Percentiles rank a stretch among this genome's conserved stretches.
Conservation (phyloP, 2,888 invertebrate species). For the Melitaea athalia region DNA sequence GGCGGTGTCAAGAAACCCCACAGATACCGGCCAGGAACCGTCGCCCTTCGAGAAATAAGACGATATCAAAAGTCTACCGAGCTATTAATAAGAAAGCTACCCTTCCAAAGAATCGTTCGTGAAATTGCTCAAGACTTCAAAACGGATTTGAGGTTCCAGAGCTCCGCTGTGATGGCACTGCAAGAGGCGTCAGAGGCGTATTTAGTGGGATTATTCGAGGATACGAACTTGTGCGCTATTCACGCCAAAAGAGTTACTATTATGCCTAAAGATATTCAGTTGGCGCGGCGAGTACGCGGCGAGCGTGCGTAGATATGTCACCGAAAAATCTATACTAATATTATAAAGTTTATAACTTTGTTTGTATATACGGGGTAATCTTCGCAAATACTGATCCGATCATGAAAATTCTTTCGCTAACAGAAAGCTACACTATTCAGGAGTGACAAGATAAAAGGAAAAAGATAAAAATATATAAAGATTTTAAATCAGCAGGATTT, state of each 20-base stretch:
- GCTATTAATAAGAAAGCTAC: conserved; percentile 86
- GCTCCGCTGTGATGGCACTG: conserved; percentile 86
- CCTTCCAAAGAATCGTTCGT: conserved; percentile 87
- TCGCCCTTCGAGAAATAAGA: conserved; percentile 86
- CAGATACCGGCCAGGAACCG: conserved; percentile 86
- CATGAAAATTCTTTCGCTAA: too few relatives aligned
- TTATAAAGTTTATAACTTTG: too few relatives aligned
- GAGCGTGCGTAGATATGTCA: conserved; percentile 55
- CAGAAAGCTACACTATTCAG: too few relatives aligned
- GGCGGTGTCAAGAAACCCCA: conserved; percentile 89
- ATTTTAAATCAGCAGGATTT: too few relatives aligned
- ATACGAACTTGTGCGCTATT: conserved; percentile 90
- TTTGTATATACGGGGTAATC: too few relatives aligned
- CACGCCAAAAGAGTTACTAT: conserved; percentile 81
- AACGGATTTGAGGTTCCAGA: conserved; percentile 86
- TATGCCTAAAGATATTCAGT: conserved; percentile 59
- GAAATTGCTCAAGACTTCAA: conserved; percentile 90
- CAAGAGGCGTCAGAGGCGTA: conserved; percentile 84
- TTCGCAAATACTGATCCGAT: too few relatives aligned
- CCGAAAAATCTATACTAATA: too few relatives aligned
- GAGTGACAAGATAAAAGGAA: too few relatives aligned
- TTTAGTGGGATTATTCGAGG: conserved; percentile 87
- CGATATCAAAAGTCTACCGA: conserved; percentile 89
- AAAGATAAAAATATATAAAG: too few relatives aligned
- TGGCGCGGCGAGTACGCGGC: conserved; percentile 66